Base-by-base conservation (phyloP, 1,140 invertebrate species). In the Chelonus insularis region DNA sequence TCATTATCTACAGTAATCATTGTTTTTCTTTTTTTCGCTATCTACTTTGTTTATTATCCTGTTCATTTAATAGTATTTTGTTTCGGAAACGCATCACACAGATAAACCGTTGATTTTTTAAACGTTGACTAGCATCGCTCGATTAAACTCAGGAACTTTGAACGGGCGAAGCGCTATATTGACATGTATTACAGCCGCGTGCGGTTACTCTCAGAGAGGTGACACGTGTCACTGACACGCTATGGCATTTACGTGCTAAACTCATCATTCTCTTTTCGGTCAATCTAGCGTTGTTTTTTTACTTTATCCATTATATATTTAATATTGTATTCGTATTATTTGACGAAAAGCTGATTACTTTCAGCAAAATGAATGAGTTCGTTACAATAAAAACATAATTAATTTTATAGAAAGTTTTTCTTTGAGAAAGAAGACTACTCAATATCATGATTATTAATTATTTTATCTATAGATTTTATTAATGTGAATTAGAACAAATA, bases 161-260 rank as follows among this genome's bases (percentile, higher is more conserved):
- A 47, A 60, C 57, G 29, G 36, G 47, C 57, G 23, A 32, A 60
- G 57, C 18, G 23, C 52, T 39, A 20, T 37, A 65, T 56, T 65
- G 64, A 65, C 64, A 34, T 65, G 64, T 59, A 65, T 65, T 62
- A 62, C 56, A 65, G 25, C 41, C 37, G 34, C 47, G 45, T 58
- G 56, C 32, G 36, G 41, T 52, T 34, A 18, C 25, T 43, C 20
- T 9, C 12, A 9, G 52, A 52, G 61, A 58, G 56, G 37, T 66
- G 64, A 62, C 64, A 66, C 64, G 57, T 66, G 64, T 62, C 64
- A 66, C 56, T 62, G 64, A 62, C 64, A 66, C 57, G 60, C 60
- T 16, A 32, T 60, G 41, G 59, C 51, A 55, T 61, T 55, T 55
- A 61, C 18, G 41, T 36, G 51, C 25, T 55, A 61, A 61, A 61